These are phyloP conservation scores for Psephotus haematonotus DNA, from an alignment of 2,113 vertebrate genomes.

Conservation along the genomic window DNA sequence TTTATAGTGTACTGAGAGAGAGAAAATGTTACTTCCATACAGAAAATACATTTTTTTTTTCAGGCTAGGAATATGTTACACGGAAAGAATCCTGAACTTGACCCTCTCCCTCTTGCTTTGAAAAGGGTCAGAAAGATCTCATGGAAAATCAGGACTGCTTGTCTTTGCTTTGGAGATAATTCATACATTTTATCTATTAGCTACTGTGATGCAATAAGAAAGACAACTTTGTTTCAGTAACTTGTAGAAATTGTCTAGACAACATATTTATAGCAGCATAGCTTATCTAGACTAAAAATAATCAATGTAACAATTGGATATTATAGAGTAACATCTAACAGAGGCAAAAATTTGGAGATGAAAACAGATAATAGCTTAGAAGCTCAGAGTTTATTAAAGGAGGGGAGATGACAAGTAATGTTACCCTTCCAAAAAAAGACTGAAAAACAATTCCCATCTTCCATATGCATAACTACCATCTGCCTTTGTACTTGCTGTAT, in stretches of 20 bases:
- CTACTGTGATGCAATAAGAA: background rate
- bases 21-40: background rate
- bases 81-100: background rate
- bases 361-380: background rate
- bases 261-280: background rate
- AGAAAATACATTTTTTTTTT: background rate
- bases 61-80: background rate
- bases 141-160: background rate
- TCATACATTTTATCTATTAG: background rate
- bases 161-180: constrained; percentile 11
- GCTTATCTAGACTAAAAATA: constrained; percentile 25
- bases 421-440: background rate
- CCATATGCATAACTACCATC: background rate
- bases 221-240: background rate
- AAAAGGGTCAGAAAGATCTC: constrained; percentile 1
- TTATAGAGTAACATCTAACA: background rate
- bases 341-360: background rate
- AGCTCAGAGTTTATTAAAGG: background rate
- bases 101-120: background rate
- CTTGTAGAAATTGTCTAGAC: constrained; percentile 11
- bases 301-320: background rate
- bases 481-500: background rate
- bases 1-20: background rate
- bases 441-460: background rate
- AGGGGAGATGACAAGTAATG: background rate